phyloP scores from a whole-genome alignment of 2,888 invertebrate genomes.

The Lasioglossum marginatum region DNA sequence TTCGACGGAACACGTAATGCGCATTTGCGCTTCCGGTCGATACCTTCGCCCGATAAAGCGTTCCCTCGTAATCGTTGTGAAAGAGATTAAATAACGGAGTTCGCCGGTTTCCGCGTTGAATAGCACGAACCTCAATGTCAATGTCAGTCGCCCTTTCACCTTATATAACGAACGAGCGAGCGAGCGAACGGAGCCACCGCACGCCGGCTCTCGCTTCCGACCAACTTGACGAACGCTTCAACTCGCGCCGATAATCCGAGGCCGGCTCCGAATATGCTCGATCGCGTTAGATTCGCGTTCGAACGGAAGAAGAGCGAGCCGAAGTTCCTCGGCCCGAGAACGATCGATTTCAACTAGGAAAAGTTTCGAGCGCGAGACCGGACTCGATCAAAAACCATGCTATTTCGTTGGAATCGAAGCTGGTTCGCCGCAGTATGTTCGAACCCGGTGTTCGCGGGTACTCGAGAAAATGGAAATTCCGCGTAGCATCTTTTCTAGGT shows the following conservation, averaged over 20 bases:
- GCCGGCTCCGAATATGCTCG: not conserved
- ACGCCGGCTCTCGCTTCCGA: slow-evolving; percentile 46
- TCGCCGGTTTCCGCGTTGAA: slow-evolving; percentile 80
- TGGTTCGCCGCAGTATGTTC: slow-evolving; percentile 18
- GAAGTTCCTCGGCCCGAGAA: not conserved
- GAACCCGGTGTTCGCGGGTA: slow-evolving; percentile 59
- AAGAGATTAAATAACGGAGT: slow-evolving; percentile 83
- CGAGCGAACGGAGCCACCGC: slow-evolving; percentile 39
- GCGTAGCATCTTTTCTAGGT: slow-evolving; percentile 64
- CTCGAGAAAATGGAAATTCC: slow-evolving; percentile 70
- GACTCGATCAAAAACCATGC: not conserved
- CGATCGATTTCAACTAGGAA: slow-evolving; percentile 1
- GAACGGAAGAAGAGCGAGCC: slow-evolving; percentile 5
- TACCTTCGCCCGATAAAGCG: slow-evolving; percentile 61
- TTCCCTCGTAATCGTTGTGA: slow-evolving; percentile 78
- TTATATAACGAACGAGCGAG: slow-evolving; percentile 78
- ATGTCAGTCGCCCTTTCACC: slow-evolving; percentile 84
- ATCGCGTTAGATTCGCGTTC: slow-evolving; percentile 6
- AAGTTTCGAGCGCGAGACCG: not conserved
- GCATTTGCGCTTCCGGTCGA: slow-evolving; percentile 60
- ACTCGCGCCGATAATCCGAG: not conserved
- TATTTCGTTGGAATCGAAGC: slow-evolving; percentile 46
- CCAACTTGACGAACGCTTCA: slow-evolving; percentile 60
- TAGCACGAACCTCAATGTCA: slow-evolving; percentile 83
- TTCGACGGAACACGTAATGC: slow-evolving; percentile 57